These are phyloP conservation scores for Drosophila neonasuta DNA, from an alignment of 2,888 invertebrate species.

Conservation along the genomic window DNA sequence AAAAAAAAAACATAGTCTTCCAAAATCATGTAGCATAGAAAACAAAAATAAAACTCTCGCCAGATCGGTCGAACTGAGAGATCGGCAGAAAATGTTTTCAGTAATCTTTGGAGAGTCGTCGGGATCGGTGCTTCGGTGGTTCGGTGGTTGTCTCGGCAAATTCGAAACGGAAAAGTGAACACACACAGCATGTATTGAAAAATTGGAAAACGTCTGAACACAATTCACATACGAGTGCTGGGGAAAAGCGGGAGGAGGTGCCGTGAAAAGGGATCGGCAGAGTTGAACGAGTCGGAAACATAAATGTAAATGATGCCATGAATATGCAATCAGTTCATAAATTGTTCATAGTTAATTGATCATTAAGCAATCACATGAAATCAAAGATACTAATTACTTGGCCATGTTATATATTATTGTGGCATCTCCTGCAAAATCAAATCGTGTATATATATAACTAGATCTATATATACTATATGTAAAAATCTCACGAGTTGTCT, in stretches of 20 bases:
- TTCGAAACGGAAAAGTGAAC: slow-evolving; percentile 19
- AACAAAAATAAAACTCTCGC: slow-evolving; percentile 52
- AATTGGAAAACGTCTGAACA: slow-evolving; percentile 33
- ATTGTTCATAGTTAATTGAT: slow-evolving; percentile 40
- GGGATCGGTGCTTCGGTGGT: slow-evolving; percentile 42
- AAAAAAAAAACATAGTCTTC: slow-evolving; percentile 39
- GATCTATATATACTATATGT: slow-evolving; percentile 1
- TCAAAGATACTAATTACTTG: slow-evolving; percentile 58
- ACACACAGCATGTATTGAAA: slow-evolving; percentile 40
- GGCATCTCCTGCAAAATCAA: slow-evolving; percentile 16
- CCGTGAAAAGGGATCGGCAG: not conserved
- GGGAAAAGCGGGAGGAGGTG: not conserved
- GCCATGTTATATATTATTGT: slow-evolving; percentile 46
- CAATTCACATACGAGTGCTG: slow-evolving; percentile 17
- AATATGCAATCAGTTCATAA: slow-evolving; percentile 48
- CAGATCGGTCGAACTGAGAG: slow-evolving; percentile 30
- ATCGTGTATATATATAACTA: not conserved
- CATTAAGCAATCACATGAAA: slow-evolving; percentile 48
- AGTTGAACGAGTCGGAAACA: slow-evolving; percentile 15
- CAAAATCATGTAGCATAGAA: slow-evolving; percentile 52
- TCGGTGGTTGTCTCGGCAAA: slow-evolving; percentile 10
- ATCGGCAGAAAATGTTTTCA: slow-evolving; percentile 32
- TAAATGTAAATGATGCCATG: slow-evolving; percentile 56
- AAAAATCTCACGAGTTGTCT: slow-evolving; percentile 8
- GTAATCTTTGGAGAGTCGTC: slow-evolving; percentile 62